These are phyloP conservation scores for Clarias gariepinus DNA, from an alignment of 2,113 vertebrate species.

Conservation along the genomic window DNA sequence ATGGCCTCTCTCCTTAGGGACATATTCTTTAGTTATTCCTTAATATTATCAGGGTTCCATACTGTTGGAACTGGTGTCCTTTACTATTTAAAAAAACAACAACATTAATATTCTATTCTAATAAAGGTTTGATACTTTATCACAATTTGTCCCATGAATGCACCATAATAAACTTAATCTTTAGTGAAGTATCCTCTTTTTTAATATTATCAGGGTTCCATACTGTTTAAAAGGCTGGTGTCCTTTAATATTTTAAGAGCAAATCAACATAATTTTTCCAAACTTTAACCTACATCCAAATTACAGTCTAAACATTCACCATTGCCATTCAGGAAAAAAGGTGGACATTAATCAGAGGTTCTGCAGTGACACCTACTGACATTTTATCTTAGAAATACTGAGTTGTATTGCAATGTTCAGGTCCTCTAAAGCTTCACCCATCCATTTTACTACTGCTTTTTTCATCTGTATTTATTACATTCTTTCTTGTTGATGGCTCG, in stretches of 20 bases:
- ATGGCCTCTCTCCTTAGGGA: neutral
- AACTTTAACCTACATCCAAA: neutral
- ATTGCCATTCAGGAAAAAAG: neutral
- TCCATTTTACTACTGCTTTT: slow-evolving; percentile 36
- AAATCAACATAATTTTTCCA: neutral
- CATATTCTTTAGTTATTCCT: neutral
- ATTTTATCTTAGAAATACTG: neutral
- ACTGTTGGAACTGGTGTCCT: neutral
- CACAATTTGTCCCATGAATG: too few relatives aligned
- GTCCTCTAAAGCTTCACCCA: neutral
- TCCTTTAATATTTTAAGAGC: neutral
- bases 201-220: neutral
- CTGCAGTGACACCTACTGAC: neutral
- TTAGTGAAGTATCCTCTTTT: too few relatives aligned
- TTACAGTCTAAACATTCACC: neutral
- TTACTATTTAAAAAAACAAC: too few relatives aligned
- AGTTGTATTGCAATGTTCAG: slow-evolving; percentile 13
- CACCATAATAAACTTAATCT: too few relatives aligned
- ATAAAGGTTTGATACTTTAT: too few relatives aligned
- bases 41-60: neutral
- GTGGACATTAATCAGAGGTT: neutral
- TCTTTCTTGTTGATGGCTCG: slow-evolving; percentile 33
- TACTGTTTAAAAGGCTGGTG: neutral
- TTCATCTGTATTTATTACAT: slow-evolving; percentile 10
- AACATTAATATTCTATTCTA: too few relatives aligned